Conservation (phyloP, 2,113 vertebrate genomes). For the Anseranas semipalmata region DNA sequence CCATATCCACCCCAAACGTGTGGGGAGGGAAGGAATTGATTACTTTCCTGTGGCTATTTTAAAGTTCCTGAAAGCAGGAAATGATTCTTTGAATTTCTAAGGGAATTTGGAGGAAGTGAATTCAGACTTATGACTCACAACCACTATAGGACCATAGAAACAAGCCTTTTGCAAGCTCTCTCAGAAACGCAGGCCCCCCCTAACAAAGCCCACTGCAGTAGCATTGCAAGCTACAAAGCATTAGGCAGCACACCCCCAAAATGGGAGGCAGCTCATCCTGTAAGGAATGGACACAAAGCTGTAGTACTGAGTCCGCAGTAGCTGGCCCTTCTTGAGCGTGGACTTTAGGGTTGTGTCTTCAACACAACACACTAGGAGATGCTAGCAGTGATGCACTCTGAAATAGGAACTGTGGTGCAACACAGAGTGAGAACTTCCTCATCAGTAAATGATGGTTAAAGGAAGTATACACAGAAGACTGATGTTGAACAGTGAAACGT, state of each 20-base stretch:
- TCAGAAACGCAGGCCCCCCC: background rate
- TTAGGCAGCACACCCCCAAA: background rate
- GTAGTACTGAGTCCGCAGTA: background rate
- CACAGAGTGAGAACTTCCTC: background rate
- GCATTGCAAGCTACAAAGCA: background rate
- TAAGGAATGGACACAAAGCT: background rate
- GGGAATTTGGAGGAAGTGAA: background rate
- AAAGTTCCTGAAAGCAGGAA: background rate
- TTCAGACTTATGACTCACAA: background rate
- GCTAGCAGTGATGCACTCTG: background rate
- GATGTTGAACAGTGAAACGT: background rate
- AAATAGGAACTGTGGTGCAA: background rate
- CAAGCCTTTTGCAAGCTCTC: background rate
- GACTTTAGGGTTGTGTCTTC: background rate
- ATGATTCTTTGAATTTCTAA: background rate
- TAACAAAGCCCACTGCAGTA: background rate
- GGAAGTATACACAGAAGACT: background rate
- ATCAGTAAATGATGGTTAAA: background rate
- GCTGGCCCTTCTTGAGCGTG: rapidly evolving
- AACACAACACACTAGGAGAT: background rate
- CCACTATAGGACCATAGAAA: background rate
- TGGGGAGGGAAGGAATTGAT: background rate
- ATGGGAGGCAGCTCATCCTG: background rate
- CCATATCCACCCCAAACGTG: background rate
- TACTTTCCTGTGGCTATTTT: background rate